Percentiles rank a stretch among this genome's conserved stretches.
Conservation (phyloP, 2,797 vertebrate genomes). For the Picus viridis region DNA sequence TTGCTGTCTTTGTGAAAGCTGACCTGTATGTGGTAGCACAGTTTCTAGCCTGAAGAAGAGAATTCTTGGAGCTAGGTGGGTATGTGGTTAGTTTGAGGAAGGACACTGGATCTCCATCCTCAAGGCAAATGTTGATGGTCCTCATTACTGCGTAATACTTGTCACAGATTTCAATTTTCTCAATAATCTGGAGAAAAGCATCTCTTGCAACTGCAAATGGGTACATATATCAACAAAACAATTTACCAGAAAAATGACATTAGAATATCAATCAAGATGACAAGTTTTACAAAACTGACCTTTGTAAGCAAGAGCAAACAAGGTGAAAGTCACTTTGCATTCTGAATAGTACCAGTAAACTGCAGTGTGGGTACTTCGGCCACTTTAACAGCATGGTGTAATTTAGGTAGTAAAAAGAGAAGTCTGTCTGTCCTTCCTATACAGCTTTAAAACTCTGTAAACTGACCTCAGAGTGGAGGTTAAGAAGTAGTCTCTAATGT, state of each 20-base stretch:
- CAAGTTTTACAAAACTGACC: conserved; percentile 64
- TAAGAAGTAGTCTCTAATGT: neutral
- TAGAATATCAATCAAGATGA: conserved; percentile 73
- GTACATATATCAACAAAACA: conserved; percentile 56
- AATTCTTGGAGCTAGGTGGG: neutral
- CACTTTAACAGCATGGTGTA: neutral
- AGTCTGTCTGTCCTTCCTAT: neutral
- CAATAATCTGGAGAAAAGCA: conserved; percentile 22
- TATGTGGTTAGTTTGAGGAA: neutral
- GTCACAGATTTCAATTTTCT: conserved; percentile 27
- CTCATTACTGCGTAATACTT: conserved; percentile 4
- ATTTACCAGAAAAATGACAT: conserved; percentile 62
- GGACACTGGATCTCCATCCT: neutral
- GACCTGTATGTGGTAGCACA: neutral
- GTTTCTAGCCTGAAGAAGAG: neutral
- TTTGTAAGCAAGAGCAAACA: conserved; percentile 15
- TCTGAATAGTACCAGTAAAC: neutral
- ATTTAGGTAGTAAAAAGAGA: neutral
- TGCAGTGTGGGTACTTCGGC: neutral
- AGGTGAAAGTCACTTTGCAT: conserved; percentile 13
- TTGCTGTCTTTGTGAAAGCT: neutral
- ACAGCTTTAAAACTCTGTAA: neutral
- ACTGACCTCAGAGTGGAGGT: neutral
- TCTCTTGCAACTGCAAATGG: conserved; percentile 8
- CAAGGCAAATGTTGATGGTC: neutral